Evolutionary conservation across 2,113 vertebrate genomes (phyloP), one percentile per base, ranked within the genome.

Genomic region (Triplophysa siluroides): DNA sequence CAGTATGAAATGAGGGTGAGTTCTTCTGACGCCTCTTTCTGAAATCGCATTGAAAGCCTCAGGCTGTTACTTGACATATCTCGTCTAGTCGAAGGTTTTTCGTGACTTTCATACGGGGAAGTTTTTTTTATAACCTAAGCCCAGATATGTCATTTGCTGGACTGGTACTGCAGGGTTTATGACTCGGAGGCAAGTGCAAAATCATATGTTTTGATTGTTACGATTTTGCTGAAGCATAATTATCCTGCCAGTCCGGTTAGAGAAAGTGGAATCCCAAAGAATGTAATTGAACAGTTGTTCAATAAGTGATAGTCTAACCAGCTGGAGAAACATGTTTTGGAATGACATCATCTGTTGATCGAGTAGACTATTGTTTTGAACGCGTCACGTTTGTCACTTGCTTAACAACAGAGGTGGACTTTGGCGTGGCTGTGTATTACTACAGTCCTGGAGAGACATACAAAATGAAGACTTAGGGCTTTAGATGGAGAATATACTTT

Each of bases 41-140:
- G 71, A 74, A 3, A 24, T 60, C 16, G 16, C 26, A n/a, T 4
- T 45, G 58, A 63, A 63, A 47, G 56, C 58, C 72, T 62, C 56
- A 61, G 72, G 72, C 58, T 2, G 6, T 47, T 45, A 58, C 38
- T 75, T 62, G 23, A 75, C 9, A 7, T 29, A 75, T 29, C 56
- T 63, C 13, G 21, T 75, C 58, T 47, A 18, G 41, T 75, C 41
- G 13, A n/a, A 58, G 56, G 4, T 10, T 43, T 61, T 58, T 21
- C 21, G 13, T 26, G 56, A 61, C 29, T 9, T 74, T 24, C 4
- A 3, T 61, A 43, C 16, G 24, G 4, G 29, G 33, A 65, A 77
- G 75, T 68, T 56, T n/a, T 24, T 79, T 70, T 76, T n/a, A 58
- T 79, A 50, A 76, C 33, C 58, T 83, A 52, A 61, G 41, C 61